phyloP scores from a whole-genome alignment of 2,888 invertebrate species.

The Spodoptera exigua region DNA sequence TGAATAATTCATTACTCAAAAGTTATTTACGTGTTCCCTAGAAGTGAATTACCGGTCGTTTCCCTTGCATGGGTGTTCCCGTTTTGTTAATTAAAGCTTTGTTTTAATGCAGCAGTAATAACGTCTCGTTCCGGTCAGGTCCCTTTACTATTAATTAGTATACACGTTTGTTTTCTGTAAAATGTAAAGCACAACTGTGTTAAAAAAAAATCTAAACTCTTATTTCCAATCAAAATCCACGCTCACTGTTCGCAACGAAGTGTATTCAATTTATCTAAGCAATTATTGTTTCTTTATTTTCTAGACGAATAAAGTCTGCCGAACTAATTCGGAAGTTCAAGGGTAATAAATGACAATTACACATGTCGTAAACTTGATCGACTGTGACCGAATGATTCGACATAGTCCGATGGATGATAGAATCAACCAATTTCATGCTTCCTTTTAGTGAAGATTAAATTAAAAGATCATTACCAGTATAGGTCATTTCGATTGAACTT shows the following conservation, averaged over 20 bases:
- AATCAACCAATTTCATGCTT: conserved; percentile 42
- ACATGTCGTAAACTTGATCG: conserved; percentile 58
- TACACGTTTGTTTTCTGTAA: too few species aligned
- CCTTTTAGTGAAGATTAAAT: conserved; percentile 47
- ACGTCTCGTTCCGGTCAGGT: too few species aligned
- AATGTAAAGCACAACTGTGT: too few species aligned
- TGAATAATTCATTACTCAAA: conserved; percentile 28
- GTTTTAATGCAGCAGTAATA: too few species aligned
- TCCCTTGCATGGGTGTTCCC: conserved; percentile 2
- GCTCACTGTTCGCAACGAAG: too few species aligned
- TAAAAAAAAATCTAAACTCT: too few species aligned
- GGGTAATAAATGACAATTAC: conserved; percentile 62
- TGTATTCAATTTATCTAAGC: too few species aligned
- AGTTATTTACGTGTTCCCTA: conserved; percentile 23
- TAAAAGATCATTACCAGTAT: conserved; percentile 29
- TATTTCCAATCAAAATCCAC: too few species aligned
- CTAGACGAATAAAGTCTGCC: conserved; percentile 9
- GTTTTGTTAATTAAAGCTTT: too few species aligned
- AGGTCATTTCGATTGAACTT: conserved; percentile 10
- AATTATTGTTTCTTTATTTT: too few species aligned
- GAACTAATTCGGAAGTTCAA: conserved; percentile 63
- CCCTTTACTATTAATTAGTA: too few species aligned
- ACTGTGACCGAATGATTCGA: conserved; percentile 69
- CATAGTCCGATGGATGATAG: conserved; percentile 49
- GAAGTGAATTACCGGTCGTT: conserved; percentile 37